Conservation (phyloP, 2,888 invertebrate genomes). For the Trachelus troglodyta region DNA sequence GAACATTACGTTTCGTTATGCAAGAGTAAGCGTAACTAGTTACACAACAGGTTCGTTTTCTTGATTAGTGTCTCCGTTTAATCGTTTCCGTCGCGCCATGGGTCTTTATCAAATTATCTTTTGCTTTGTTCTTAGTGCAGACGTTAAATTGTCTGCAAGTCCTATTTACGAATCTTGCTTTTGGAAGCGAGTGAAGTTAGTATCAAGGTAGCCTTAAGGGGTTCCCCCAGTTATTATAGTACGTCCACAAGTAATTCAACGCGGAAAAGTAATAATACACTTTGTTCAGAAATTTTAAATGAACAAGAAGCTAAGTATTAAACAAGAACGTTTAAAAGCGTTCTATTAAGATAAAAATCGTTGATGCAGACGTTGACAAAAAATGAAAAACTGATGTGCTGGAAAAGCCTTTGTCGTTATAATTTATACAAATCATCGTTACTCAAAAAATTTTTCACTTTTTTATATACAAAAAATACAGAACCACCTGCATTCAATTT, state of each 20-base stretch:
- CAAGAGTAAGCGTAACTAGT: conserved; percentile 19
- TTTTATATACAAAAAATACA: background rate
- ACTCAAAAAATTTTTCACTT: background rate
- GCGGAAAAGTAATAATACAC: background rate
- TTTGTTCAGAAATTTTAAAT: background rate
- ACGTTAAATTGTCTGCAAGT: background rate
- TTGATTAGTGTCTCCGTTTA: conserved; percentile 48
- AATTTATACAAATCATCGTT: background rate
- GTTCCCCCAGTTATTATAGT: background rate
- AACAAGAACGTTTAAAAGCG: background rate
- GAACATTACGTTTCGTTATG: background rate
- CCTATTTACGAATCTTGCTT: too few relatives aligned
- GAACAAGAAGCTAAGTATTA: background rate
- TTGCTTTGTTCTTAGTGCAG: conserved; percentile 21
- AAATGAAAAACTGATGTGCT: background rate
- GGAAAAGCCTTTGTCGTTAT: background rate
- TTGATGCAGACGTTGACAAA: background rate
- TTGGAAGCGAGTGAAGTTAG: too few relatives aligned
- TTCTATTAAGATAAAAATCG: background rate
- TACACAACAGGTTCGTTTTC: conserved; percentile 52
- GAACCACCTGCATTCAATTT: background rate
- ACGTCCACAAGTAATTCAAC: background rate
- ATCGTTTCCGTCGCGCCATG: conserved; percentile 48
- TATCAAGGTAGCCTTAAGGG: background rate
- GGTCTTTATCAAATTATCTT: conserved; percentile 53